Percentiles rank a stretch among this genome's conserved stretches.
phyloP scores from a whole-genome alignment of 2,888 invertebrate species.

The Tetragnatha montana region DNA sequence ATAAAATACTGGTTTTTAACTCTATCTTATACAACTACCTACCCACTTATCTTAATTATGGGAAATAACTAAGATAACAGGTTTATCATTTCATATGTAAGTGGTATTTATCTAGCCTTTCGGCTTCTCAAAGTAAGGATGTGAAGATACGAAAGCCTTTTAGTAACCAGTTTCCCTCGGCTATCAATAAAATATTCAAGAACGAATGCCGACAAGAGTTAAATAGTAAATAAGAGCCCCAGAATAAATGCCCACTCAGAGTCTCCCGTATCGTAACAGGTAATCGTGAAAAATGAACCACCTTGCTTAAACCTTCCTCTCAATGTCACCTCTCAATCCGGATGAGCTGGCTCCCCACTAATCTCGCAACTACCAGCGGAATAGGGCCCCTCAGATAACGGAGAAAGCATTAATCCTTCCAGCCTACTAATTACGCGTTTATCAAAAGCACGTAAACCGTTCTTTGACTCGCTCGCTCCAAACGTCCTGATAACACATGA shows the following conservation, averaged over 20 bases:
- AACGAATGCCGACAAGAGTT: not conserved
- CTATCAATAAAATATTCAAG: not conserved
- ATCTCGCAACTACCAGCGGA: not conserved
- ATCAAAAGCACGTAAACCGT: conserved; percentile 20
- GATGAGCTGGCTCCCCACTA: not conserved
- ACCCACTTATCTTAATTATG: no score
- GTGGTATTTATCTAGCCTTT: no score
- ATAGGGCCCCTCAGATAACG: not conserved
- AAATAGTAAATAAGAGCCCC: not conserved
- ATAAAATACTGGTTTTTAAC: no score
- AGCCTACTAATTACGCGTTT: conserved; percentile 24
- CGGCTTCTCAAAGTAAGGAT: no score
- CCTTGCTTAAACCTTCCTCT: not conserved
- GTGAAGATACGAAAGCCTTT: no score
- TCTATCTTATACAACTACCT: no score
- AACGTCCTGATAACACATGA: conserved; percentile 22
- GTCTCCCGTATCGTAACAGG: not conserved
- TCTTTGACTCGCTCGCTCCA: conserved; percentile 13
- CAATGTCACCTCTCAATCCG: not conserved
- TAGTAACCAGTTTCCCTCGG: no score
- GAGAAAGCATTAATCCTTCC: conserved; percentile 14
- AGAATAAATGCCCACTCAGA: not conserved
- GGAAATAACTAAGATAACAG: no score
- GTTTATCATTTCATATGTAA: no score
- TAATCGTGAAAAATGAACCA: not conserved